Evolutionary conservation across 2,113 vertebrate species (phyloP).

Genomic region (Leptodactylus fuscus): DNA sequence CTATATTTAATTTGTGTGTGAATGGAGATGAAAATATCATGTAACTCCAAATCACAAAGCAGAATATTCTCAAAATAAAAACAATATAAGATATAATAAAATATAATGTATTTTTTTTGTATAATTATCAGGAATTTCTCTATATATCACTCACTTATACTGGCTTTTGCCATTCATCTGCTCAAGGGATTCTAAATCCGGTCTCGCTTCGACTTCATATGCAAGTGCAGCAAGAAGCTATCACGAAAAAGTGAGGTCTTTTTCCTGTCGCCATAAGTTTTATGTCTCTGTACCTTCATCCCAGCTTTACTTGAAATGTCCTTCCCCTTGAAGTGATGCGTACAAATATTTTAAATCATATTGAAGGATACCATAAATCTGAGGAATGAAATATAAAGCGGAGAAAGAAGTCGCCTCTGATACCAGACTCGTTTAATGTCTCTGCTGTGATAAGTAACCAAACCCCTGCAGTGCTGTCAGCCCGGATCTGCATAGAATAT

Average conservation of each 20-base stretch:
- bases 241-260: not conserved
- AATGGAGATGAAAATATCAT: not conserved
- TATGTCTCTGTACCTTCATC: constrained; percentile 30
- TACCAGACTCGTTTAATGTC: constrained; percentile 6
- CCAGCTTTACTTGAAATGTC: constrained; percentile 31
- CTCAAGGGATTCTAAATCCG: not conserved
- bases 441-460: constrained; percentile 22
- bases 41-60: not conserved
- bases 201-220: not conserved
- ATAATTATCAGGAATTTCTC: not conserved
- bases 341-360: constrained; percentile 35
- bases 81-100: too few species aligned
- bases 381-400: not conserved
- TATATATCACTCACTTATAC: not conserved
- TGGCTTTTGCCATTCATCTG: not conserved
- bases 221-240: not conserved
- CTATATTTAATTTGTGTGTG: not conserved
- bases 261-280: constrained; percentile 20
- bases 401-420: not conserved
- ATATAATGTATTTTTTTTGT: not conserved
- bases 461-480: constrained; percentile 28
- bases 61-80: not conserved
- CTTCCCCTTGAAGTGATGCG: constrained; percentile 40
- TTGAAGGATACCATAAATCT: constrained; percentile 39
- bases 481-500: constrained; percentile 19